These are phyloP conservation scores for Rhaphigaster nebulosa DNA, from an alignment of 2,888 invertebrate species.

Conservation along the genomic window DNA sequence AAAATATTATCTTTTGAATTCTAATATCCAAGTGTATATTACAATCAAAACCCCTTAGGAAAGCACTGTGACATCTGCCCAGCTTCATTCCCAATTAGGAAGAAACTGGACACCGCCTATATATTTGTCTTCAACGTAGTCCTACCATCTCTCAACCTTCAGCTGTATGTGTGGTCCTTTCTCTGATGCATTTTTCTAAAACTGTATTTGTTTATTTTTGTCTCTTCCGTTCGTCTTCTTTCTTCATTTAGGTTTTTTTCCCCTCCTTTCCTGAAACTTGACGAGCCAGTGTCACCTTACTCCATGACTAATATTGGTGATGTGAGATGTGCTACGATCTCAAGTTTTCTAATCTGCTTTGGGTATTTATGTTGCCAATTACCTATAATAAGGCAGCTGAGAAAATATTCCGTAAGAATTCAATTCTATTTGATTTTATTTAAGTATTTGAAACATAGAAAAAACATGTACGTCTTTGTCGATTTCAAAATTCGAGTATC, in stretches of 20 bases:
- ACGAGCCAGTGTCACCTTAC: rapidly evolving
- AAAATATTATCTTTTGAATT: not conserved
- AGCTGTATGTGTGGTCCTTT: conserved; percentile 8
- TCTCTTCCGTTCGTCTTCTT: not conserved
- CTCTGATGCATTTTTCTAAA: not conserved
- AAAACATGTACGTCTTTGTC: no score
- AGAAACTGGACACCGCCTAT: conserved; percentile 20
- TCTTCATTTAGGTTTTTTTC: not conserved
- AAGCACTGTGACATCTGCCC: not conserved
- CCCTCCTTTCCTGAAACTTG: not conserved
- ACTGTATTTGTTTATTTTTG: not conserved
- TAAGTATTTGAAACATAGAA: no score
- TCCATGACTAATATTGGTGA: no score
- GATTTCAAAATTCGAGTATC: no score
- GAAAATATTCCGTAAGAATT: no score
- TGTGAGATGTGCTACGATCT: no score
- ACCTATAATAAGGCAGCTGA: no score
- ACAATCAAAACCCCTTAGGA: not conserved
- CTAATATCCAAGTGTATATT: not conserved
- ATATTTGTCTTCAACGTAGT: not conserved
- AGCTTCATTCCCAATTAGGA: not conserved
- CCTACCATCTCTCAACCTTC: not conserved
- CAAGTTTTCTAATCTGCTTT: no score
- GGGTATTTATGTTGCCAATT: no score
- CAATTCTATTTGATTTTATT: no score